Evolutionary conservation across 92 coral and sea anemone genomes (phyloP), one percentile per base, ranked within the genome.

Genomic region (Umimayanthus chanpuru): DNA sequence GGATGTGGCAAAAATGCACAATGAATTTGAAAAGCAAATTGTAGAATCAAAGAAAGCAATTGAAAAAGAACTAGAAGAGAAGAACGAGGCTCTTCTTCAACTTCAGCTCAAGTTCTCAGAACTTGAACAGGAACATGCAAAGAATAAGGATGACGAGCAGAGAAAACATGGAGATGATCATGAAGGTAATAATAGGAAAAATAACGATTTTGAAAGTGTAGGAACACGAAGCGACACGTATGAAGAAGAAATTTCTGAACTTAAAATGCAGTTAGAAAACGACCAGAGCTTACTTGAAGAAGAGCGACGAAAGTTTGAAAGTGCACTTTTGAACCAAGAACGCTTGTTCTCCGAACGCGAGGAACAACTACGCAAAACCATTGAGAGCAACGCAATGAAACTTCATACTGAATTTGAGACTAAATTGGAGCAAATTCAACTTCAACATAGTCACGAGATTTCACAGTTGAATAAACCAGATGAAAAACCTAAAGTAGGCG

Each of bases 21-120:
- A 86, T 79, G 96, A 92, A 73, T 94, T 81, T 89, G 96, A 92
- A 84, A 72, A 88, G n/a, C 94, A 93, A 49, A 39, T 94, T 38
- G 89, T 85, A 18, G 90, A 90, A 23, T 85, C 90, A 39, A 88
- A 86, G 75, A 79, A 80, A 39, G 91, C 81, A 79, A 85, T 92
- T 86, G 92, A 92, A 40, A 75, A 86, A 41, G 89, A 86, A 79
- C 89, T 88, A 29, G 92, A 90, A 56, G 84, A 73, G 12, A 81
- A 88, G 47, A 39, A 73, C 8, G 82, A 88, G 43, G 71, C 74
- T 53, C 81, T 93, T 67, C 47, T 15, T 29, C 80, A 91, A 26
- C 47, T 49, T 65, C 65, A 64, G 85, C 41, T 40, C 14, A 64
- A 87, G 28, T 61, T 66, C 29, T 68, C 85, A 39, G 79, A 86